These are phyloP conservation scores for Brachionus calyciflorus DNA, from an alignment of 1,140 invertebrate species.

Conservation along the genomic window DNA sequence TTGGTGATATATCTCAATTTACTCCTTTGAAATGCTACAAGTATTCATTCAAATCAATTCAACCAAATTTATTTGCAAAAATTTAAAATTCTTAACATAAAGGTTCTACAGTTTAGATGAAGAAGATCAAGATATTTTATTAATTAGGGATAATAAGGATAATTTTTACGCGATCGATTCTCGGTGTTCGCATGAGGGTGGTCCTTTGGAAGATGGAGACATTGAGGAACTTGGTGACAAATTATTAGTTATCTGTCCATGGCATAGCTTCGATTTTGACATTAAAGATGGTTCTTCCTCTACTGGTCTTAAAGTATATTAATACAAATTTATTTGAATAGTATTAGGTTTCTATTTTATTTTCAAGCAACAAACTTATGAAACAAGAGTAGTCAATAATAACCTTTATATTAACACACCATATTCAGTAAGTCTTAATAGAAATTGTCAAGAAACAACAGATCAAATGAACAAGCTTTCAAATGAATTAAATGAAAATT, in stretches of 20 bases:
- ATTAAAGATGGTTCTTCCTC: conserved; percentile 49
- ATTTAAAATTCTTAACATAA: neutral
- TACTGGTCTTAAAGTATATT: conserved; percentile 49
- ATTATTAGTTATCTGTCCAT: conserved; percentile 49
- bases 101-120: conserved; percentile 47
- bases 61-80: too few species aligned
- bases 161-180: conserved; percentile 50
- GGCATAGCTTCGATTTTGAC: conserved; percentile 51
- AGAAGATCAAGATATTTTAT: conserved; percentile 50
- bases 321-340: neutral
- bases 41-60: neutral
- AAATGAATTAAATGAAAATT: neutral
- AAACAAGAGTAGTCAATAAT: conserved; percentile 47
- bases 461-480: conserved; percentile 44
- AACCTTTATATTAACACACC: conserved; percentile 47
- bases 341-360: neutral
- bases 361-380: conserved; percentile 43
- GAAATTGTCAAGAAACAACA: conserved; percentile 48
- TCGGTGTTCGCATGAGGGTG: conserved; percentile 51
- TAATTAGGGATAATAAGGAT: conserved; percentile 47
- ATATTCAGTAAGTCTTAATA: conserved; percentile 48
- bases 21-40: conserved; percentile 31
- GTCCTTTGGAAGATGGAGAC: conserved; percentile 50
- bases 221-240: conserved; percentile 51
- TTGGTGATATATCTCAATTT: conserved; percentile 24